Percentiles rank a stretch among this genome's conserved stretches.
phyloP scores from a whole-genome alignment of 2,888 invertebrate genomes.

The Callyntrura sp. region DNA sequence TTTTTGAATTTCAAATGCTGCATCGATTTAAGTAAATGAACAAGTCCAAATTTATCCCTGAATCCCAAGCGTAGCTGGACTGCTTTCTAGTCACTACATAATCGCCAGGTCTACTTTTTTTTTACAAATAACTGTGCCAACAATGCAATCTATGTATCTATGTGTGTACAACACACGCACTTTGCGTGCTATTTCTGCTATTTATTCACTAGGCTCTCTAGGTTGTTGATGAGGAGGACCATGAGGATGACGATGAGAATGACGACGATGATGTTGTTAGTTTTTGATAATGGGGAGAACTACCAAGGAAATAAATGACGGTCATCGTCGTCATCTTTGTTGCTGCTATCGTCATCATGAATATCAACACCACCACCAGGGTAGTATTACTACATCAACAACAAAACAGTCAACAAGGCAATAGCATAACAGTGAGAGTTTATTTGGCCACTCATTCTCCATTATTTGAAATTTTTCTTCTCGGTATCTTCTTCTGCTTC shows the following conservation, averaged over 20 bases:
- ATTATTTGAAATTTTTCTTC: conserved; percentile 77
- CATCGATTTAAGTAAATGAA: too few species aligned
- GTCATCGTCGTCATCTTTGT: conserved; percentile 80
- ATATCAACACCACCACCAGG: conserved; percentile 76
- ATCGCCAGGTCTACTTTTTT: conserved; percentile 31
- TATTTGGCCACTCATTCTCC: conserved; percentile 80
- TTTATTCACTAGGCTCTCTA: conserved; percentile 10
- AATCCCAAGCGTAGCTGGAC: too few species aligned
- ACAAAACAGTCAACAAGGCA: conserved; percentile 12
- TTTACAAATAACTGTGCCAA: conserved; percentile 40
- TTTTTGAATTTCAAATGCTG: too few species aligned
- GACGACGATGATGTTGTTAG: conserved; percentile 78
- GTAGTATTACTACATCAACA: conserved; percentile 18
- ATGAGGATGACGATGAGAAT: conserved; percentile 65
- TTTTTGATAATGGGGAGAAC: conserved; percentile 69
- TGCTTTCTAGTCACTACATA: neutral
- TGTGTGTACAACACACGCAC: neutral
- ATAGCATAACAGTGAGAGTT: conserved; percentile 54
- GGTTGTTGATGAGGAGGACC: conserved; percentile 48
- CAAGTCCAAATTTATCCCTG: too few species aligned
- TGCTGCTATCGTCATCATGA: conserved; percentile 80
- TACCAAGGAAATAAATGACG: conserved; percentile 50
- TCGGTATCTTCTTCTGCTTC: conserved; percentile 51
- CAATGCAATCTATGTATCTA: neutral
- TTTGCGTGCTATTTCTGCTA: conserved; percentile 42